Conservation (phyloP, 2,797 vertebrate species). For the Monodelphis domestica region DNA sequence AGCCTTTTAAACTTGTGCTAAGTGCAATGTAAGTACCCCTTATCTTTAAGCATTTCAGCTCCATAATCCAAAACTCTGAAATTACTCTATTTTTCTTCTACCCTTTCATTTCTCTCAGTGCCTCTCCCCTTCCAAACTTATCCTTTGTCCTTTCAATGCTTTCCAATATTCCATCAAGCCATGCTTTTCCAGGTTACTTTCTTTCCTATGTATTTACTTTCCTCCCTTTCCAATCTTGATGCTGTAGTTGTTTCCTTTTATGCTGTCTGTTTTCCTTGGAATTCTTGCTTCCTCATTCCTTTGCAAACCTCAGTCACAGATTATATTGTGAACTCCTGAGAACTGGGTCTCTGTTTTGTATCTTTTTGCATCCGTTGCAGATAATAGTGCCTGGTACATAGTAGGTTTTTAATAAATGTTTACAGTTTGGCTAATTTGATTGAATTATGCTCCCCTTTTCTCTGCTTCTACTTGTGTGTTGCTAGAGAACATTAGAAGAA, state of each 20-base stretch:
- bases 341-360: not conserved
- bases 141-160: not conserved
- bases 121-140: not conserved
- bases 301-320: not conserved
- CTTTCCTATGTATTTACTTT: not conserved
- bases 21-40: not conserved
- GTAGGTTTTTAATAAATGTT: not conserved
- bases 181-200: not conserved
- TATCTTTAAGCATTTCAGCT: not conserved
- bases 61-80: slow-evolving; percentile 13
- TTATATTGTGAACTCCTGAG: not conserved
- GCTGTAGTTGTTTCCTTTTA: not conserved
- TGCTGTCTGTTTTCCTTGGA: not conserved
- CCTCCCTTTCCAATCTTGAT: not conserved
- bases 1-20: not conserved
- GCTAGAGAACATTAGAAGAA: not conserved
- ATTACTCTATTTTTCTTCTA: not conserved
- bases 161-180: not conserved
- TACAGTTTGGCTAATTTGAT: not conserved
- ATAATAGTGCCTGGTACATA: slow-evolving; percentile 29
- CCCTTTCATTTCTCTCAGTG: not conserved
- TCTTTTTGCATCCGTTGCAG: not conserved
- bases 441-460: not conserved
- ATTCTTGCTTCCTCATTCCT: not conserved
- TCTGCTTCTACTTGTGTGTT: not conserved